Base-by-base conservation (phyloP, 2,888 invertebrate genomes). In the Thymelicus acteon region DNA sequence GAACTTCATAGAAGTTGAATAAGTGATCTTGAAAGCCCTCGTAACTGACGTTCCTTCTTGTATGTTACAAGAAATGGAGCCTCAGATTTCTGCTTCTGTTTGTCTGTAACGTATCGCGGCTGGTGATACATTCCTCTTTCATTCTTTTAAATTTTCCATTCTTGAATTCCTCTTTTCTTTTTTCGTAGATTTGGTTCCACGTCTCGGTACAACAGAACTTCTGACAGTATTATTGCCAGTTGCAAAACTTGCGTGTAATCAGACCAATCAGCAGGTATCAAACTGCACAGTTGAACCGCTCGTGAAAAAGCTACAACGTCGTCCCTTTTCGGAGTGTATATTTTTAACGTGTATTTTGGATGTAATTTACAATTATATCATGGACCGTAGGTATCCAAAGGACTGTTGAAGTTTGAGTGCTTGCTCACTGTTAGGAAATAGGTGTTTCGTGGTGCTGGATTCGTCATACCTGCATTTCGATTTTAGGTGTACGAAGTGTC, bases 371-470 rank as follows among this genome's bases (percentile, higher is more conserved):
- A 90, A 83, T 80, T 77, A 76, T 82, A 77, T 74, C 78, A 76
- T 77, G 80, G 76, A 76, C 74, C 76, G 79, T 81, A 83, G 79
- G 79, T 82, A 80, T 83, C 85, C 82, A 78, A 79, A 79, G 81
- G 85, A 84, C 82, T 81, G 85, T 82, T 84, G 81, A 82, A 83
- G 86, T 84, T 85, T 81, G 86, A 90, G 90, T 88, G 92, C 90
- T 93, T 93, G 93, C 93, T 93, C 93, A 93, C 86, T 92, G 85
- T 88, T 79, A 69, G 88, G 83, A 85, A 82, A 85, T 90, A 89
- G 86, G 83, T 86, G 83, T 82, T 82, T 75, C 80, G 90, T 90
- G 92, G 92, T 91, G 92, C 92, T 91, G 85, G 85, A 79, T 83
- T 75, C 80, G 79, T 62, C 73, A 73, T 72, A 68, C 74, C 73